Base-by-base conservation (phyloP, 2,797 vertebrate genomes). In the Pelobates cultripes region DNA sequence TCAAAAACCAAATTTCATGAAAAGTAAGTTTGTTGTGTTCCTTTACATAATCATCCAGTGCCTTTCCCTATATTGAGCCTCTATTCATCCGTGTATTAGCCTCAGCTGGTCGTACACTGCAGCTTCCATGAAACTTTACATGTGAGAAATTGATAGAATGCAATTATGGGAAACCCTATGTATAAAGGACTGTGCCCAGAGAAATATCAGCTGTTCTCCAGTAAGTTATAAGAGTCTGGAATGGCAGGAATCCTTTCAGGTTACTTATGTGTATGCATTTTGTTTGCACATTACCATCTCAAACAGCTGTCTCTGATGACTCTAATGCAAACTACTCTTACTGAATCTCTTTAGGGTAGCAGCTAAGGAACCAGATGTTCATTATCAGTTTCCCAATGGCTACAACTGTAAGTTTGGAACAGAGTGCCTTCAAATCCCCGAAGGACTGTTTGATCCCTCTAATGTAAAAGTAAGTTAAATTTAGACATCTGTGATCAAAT, bases 401-500 rank as follows among this genome's bases (percentile, higher is more conserved):
- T 99, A 97, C 89, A 99, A 99, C 92, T 98, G 97, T 93, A 97
- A 99, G 89, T 99, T 99, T 4, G 98, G 98, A 43, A 97, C 98
- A 0, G 98, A 99, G 86, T 94, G 98, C 69, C 93, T 99, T 73
- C 99, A 99, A 92, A 99, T 99, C 88, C 97, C 98, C 0, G 98
- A 99, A 88, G 98, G 98, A 17, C 92, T 99, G 85, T 99, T 99
- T 90, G 98, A 99, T 88, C 98, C 98, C 79, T 99, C 98, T 9
- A 99, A 99, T 79, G 97, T 99, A 73, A 99, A 99, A 95, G 98
- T 97, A 85, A 74, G 84, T 43, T 12, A 15, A 4, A 57, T 57
- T 14, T 51, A 51, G 10, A 51, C 5, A 10, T 57, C 55, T 57
- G 9, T 57, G 55, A 57, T 15, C 14, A 57, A 14, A 57, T 57